Percentiles rank a stretch among this genome's conserved stretches.
Evolutionary conservation across 2,113 vertebrate genomes (phyloP).

Genomic region (Merops nubicus): DNA sequence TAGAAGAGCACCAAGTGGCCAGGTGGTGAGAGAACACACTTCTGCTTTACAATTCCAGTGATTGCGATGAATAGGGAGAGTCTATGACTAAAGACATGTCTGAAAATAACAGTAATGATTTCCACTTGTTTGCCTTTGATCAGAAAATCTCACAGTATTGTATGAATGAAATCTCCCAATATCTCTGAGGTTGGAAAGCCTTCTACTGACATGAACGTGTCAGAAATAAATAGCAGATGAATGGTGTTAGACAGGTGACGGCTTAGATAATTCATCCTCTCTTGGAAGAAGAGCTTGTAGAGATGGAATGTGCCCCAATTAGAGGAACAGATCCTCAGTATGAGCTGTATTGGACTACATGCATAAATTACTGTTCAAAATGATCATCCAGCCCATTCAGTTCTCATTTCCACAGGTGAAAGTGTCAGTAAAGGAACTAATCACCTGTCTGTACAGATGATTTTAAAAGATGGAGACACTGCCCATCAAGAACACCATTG

Average conservation of each 20-base stretch:
- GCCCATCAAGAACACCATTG: background rate
- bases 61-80: conserved; percentile 54
- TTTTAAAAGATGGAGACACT: conserved; percentile 21
- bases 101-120: conserved; percentile 68
- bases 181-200: conserved; percentile 45
- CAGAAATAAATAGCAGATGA: conserved; percentile 49
- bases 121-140: conserved; percentile 63
- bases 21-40: conserved; percentile 45
- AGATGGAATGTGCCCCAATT: conserved; percentile 35
- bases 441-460: conserved; percentile 7
- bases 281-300: conserved; percentile 8
- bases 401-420: conserved; percentile 34
- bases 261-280: conserved; percentile 29
- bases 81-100: conserved; percentile 37
- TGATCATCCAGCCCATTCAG: background rate
- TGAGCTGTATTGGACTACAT: conserved; percentile 23
- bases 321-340: background rate
- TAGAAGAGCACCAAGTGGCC: conserved; percentile 35
- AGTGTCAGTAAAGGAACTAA: conserved; percentile 16
- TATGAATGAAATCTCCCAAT: conserved; percentile 43
- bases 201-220: conserved; percentile 7
- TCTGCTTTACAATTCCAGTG: conserved; percentile 46
- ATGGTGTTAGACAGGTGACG: conserved; percentile 35
- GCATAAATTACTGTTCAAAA: conserved; percentile 31
- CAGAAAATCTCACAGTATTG: conserved; percentile 40